These are phyloP conservation scores for Syrista parreyssii DNA, from an alignment of 2,888 invertebrate species.

Conservation along the genomic window DNA sequence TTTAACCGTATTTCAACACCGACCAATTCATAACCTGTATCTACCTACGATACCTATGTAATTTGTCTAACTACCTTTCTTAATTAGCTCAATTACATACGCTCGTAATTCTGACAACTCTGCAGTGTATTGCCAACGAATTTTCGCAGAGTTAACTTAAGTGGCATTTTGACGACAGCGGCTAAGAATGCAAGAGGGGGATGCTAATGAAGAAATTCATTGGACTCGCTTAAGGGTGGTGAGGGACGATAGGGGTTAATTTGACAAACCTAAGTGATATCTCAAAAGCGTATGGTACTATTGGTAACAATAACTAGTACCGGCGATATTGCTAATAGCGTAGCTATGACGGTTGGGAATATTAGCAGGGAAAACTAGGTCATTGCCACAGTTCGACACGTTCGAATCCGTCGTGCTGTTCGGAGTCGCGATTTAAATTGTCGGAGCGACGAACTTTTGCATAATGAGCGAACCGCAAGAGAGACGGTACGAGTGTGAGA, in stretches of 20 bases:
- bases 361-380: slow-evolving; percentile 45
- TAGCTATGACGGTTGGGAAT: not conserved
- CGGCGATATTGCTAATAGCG: not conserved
- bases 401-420: slow-evolving; percentile 35
- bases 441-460: slow-evolving; percentile 57
- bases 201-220: not conserved
- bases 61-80: not conserved
- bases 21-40: not conserved
- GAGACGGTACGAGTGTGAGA: not conserved
- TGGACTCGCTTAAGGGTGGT: not conserved
- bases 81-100: not conserved
- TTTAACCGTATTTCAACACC: not conserved
- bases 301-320: not conserved
- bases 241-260: not conserved
- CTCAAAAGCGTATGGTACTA: not conserved
- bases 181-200: not conserved
- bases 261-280: not conserved
- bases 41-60: not conserved
- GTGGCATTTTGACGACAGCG: not conserved
- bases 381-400: slow-evolving; percentile 54
- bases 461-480: slow-evolving; percentile 51
- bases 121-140: not conserved
- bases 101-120: not conserved
- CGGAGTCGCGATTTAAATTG: slow-evolving; percentile 49
- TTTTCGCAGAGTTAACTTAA: not conserved